Percentiles rank a stretch among this genome's conserved stretches.
Conservation (phyloP, 1,140 invertebrate genomes). For the Conopomorpha cramerella region DNA sequence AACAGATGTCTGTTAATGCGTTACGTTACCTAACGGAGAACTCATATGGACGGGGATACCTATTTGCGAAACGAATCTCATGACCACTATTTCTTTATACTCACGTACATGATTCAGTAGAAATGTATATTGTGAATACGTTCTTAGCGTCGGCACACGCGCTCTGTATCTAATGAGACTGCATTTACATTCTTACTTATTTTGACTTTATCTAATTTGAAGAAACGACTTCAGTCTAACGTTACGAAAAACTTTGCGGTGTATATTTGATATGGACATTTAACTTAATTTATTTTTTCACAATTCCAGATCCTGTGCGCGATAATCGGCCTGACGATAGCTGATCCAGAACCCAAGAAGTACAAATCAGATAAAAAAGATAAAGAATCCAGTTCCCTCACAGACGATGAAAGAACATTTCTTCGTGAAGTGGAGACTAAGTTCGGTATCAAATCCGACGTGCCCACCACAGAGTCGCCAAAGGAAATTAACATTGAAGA, state of each 20-base stretch:
- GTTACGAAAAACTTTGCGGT: no score
- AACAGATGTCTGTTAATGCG: not conserved
- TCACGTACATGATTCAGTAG: not conserved
- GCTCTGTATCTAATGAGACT: not conserved
- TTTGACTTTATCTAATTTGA: no score
- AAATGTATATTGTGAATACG: not conserved
- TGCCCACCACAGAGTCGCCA: no score
- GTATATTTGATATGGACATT: not conserved
- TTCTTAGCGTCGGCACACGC: not conserved
- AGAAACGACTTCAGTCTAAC: no score
- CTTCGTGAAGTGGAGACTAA: conserved; percentile 54
- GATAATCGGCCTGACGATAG: conserved; percentile 13
- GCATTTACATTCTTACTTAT: not conserved
- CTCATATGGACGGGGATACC: no score
- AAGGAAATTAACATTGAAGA: conserved; percentile 7
- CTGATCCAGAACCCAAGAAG: conserved; percentile 41
- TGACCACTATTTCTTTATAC: not conserved
- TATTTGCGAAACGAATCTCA: not conserved
- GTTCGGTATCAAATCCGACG: conserved; percentile 44
- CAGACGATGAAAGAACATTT: conserved; percentile 49
- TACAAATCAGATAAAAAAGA: conserved; percentile 28
- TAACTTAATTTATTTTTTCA: conserved; percentile 4
- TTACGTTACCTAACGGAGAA: not conserved
- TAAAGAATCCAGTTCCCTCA: conserved; percentile 23
- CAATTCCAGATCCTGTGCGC: conserved; percentile 32